Conservation (phyloP, 2,888 invertebrate species). For the Rhabditophanes sp. region DNA sequence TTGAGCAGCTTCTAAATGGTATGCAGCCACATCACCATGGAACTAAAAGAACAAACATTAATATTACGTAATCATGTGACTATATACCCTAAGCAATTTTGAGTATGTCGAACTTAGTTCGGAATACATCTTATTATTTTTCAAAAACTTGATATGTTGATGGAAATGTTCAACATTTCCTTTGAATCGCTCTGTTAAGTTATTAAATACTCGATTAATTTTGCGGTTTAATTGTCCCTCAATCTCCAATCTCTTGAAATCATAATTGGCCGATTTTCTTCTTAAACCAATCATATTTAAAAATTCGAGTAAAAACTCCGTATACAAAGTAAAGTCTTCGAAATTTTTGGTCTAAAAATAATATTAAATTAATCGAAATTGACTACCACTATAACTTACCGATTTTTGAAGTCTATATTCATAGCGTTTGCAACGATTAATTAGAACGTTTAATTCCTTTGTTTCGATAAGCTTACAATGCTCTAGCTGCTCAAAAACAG, state of each 20-base stretch:
- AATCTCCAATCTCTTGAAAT: constrained; percentile 55
- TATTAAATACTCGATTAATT: constrained; percentile 60
- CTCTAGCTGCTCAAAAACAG: constrained; percentile 65
- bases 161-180: constrained; percentile 39
- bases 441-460: constrained; percentile 54
- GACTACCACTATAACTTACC: too few relatives aligned
- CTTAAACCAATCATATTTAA: constrained; percentile 55
- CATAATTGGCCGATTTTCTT: constrained; percentile 50
- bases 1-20: constrained; percentile 65
- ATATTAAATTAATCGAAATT: constrained; percentile 2
- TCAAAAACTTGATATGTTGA: not conserved
- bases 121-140: too few relatives aligned
- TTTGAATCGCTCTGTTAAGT: constrained; percentile 56
- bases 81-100: constrained; percentile 9
- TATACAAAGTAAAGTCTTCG: constrained; percentile 54
- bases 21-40: constrained; percentile 57
- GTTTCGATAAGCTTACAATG: constrained; percentile 57
- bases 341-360: constrained; percentile 27
- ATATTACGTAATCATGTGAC: constrained; percentile 7
- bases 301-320: constrained; percentile 56
- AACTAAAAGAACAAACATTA: constrained; percentile 31
- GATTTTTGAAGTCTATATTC: constrained; percentile 16
- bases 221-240: constrained; percentile 58
- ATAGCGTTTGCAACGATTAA: constrained; percentile 12
- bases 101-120: too few relatives aligned